phyloP scores from a whole-genome alignment of 2,888 invertebrate species.

The Mimachlamys varia region DNA sequence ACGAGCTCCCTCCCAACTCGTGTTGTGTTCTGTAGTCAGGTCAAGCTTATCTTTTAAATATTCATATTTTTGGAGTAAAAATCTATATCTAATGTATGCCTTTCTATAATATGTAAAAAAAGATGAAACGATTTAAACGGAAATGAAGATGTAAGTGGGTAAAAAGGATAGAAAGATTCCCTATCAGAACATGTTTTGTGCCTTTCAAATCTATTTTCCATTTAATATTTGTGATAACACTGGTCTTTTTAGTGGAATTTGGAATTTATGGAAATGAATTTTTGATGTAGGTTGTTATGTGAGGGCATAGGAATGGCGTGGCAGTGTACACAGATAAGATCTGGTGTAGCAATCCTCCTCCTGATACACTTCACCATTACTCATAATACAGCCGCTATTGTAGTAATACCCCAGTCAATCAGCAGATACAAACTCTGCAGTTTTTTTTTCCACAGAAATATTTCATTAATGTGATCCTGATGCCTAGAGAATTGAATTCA shows the following conservation, averaged over 20 bases:
- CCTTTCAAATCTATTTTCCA: slow-evolving; percentile 28
- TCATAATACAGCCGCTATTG: neutral
- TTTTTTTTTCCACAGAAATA: neutral
- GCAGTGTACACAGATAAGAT: neutral
- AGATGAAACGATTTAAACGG: slow-evolving; percentile 29
- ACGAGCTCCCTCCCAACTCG: neutral
- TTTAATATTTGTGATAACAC: slow-evolving; percentile 19
- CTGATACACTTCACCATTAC: neutral
- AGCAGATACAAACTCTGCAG: neutral
- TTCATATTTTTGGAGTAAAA: neutral
- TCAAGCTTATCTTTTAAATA: neutral
- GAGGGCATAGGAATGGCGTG: neutral
- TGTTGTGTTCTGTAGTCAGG: neutral
- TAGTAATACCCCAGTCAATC: too few species aligned
- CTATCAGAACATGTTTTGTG: neutral
- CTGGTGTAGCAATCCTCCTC: neutral
- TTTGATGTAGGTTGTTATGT: neutral
- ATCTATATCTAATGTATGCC: neutral
- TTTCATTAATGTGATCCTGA: neutral
- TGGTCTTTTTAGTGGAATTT: neutral
- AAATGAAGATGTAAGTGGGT: slow-evolving; percentile 14
- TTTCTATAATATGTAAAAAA: slow-evolving; percentile 24
- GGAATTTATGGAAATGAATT: slow-evolving; percentile 31
- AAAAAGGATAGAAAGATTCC: slow-evolving; percentile 10
- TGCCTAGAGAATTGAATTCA: neutral